These are phyloP conservation scores for Drosophila pegasa DNA, from an alignment of 2,888 invertebrate species.

Conservation along the genomic window DNA sequence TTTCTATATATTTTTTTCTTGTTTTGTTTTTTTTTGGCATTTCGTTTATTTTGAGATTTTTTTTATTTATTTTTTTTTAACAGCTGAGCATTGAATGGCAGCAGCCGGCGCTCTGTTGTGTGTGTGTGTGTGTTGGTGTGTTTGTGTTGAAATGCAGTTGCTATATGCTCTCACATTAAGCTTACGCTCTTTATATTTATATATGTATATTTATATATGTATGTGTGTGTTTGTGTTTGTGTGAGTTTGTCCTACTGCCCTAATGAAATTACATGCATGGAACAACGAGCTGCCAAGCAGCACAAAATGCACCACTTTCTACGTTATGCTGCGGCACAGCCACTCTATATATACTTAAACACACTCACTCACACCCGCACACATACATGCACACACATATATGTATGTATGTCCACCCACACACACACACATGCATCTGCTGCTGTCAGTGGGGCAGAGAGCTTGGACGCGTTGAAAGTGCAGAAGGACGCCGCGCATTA, in stretches of 20 bases:
- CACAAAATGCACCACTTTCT: conserved; percentile 46
- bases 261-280: conserved; percentile 73
- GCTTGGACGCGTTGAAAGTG: conserved; percentile 15
- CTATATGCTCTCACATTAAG: conserved; percentile 36
- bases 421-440: conserved; percentile 3
- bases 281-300: conserved; percentile 55
- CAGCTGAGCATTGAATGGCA: conserved; percentile 27
- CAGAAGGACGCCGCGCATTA: conserved; percentile 46
- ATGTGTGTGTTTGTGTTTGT: conserved; percentile 32
- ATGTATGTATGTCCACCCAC: neutral
- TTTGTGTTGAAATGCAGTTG: conserved; percentile 35
- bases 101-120: conserved; percentile 23
- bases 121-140: neutral
- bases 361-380: conserved; percentile 9
- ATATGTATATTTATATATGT: neutral
- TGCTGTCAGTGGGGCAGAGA: conserved; percentile 6
- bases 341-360: conserved; percentile 40
- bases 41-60: conserved; percentile 11
- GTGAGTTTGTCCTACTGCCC: conserved; percentile 73
- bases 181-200: neutral
- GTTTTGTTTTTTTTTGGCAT: conserved; percentile 20
- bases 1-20: conserved; percentile 1
- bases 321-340: conserved; percentile 51
- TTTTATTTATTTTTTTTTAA: conserved; percentile 7
- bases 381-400: neutral